A percentile compares a stretch with the other conserved stretches of the same genome.
Evolutionary conservation across 1,140 invertebrate species (phyloP).

Genomic region (Saccostrea echinata): DNA sequence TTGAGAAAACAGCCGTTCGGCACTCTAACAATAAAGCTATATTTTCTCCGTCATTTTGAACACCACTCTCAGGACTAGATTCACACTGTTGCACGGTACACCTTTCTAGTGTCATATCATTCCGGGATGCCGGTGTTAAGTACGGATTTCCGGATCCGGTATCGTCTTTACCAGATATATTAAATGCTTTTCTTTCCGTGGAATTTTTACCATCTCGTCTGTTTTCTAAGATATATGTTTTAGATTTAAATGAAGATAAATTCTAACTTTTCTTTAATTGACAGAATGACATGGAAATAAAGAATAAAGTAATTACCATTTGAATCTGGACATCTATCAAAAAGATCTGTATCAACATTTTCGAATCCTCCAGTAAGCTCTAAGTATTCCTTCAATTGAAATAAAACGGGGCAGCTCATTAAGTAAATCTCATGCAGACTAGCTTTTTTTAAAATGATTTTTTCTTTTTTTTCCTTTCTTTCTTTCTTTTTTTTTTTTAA

Average conservation of each 20-base stretch:
- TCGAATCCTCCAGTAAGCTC: slow-evolving; percentile 53
- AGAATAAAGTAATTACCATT: neutral
- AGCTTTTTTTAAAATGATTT: neutral
- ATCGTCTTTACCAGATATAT: neutral
- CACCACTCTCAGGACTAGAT: slow-evolving; percentile 32
- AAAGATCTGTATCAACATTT: slow-evolving; percentile 48
- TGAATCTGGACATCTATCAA: slow-evolving; percentile 13
- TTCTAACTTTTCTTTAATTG: neutral
- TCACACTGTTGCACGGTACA: neutral
- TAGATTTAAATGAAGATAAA: neutral
- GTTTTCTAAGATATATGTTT: neutral
- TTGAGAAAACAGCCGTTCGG: slow-evolving; percentile 41
- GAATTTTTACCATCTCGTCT: neutral
- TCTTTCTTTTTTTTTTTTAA: neutral
- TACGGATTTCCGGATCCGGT: slow-evolving; percentile 17
- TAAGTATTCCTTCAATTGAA: slow-evolving; percentile 54
- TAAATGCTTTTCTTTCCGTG: neutral
- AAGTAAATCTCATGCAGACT: neutral
- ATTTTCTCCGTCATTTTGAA: slow-evolving; percentile 46
- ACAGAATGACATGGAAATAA: neutral
- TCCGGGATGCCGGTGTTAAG: slow-evolving; percentile 36
- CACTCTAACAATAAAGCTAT: slow-evolving; percentile 40
- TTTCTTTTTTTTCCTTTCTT: neutral
- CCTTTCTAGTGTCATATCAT: neutral
- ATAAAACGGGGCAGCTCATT: neutral